These are phyloP conservation scores for Dusona sp. DNA, from an alignment of 2,888 invertebrate genomes.

Conservation along the genomic window DNA sequence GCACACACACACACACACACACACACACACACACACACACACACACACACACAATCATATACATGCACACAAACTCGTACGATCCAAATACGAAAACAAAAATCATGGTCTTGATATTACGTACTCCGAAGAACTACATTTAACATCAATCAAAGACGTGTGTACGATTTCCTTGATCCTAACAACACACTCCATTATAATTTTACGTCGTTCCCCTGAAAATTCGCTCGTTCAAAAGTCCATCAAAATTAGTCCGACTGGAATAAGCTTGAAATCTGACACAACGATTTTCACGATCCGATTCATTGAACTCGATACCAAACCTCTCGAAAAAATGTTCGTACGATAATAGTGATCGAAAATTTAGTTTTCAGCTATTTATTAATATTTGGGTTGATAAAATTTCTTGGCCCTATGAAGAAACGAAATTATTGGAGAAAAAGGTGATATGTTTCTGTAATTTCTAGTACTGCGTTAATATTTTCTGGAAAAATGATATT, in stretches of 20 bases:
- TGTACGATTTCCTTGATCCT: constrained; percentile 7
- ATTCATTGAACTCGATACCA: neutral
- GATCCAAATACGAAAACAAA: constrained; percentile 16
- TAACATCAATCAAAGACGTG: constrained; percentile 32
- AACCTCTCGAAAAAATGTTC: neutral
- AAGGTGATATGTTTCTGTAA: neutral
- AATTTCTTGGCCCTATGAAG: neutral
- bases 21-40: constrained; percentile 51
- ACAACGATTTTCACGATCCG: neutral
- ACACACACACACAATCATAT: constrained; percentile 56
- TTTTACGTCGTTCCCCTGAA: neutral
- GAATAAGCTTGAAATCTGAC: neutral
- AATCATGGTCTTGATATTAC: neutral
- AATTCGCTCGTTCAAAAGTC: neutral
- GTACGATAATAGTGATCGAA: too few species aligned
- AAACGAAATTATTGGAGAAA: neutral
- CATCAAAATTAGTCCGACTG: neutral
- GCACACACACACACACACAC: constrained; percentile 61
- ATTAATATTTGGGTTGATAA: neutral
- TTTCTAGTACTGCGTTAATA: neutral
- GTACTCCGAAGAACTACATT: neutral
- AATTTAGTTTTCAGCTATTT: neutral
- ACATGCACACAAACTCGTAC: constrained; percentile 51
- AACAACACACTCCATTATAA: constrained; percentile 10
- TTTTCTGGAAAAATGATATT: neutral